phyloP scores from a whole-genome alignment of 1,140 invertebrate species.

The Aphelinus certus region DNA sequence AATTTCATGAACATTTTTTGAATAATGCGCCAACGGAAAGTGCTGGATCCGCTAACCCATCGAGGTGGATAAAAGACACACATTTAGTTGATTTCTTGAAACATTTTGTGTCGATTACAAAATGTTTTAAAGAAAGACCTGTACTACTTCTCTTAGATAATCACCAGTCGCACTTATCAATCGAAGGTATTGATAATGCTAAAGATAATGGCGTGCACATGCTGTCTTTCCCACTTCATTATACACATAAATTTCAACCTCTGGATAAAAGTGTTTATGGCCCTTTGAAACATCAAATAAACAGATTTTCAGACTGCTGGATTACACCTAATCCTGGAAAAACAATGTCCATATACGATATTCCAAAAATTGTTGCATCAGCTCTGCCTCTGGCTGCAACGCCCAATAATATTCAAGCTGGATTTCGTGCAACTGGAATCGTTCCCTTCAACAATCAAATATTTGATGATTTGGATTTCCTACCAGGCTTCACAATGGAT shows the following conservation, averaged over 20 bases:
- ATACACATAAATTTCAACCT: conserved; percentile 52
- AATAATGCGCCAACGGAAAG: conserved; percentile 4
- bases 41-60: conserved; percentile 19
- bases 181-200: conserved; percentile 29
- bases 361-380: conserved; percentile 55
- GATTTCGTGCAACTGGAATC: conserved; percentile 48
- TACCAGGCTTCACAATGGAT: too few relatives aligned
- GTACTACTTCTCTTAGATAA: conserved; percentile 42
- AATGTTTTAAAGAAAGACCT: conserved; percentile 25
- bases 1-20: conserved; percentile 39
- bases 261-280: conserved; percentile 57
- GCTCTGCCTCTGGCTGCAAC: conserved; percentile 59
- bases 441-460: conserved; percentile 44
- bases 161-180: conserved; percentile 27
- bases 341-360: conserved; percentile 65
- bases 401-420: conserved; percentile 56
- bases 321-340: conserved; percentile 53
- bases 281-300: conserved; percentile 58
- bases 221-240: conserved; percentile 57
- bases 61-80: conserved; percentile 25
- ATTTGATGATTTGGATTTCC: conserved; percentile 40
- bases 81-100: neutral
- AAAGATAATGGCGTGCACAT: conserved; percentile 50
- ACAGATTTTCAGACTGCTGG: conserved; percentile 42
- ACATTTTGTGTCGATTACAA: conserved; percentile 29